These are phyloP conservation scores for Metallyticus violacea DNA, from an alignment of 2,888 invertebrate genomes.

Conservation along the genomic window DNA sequence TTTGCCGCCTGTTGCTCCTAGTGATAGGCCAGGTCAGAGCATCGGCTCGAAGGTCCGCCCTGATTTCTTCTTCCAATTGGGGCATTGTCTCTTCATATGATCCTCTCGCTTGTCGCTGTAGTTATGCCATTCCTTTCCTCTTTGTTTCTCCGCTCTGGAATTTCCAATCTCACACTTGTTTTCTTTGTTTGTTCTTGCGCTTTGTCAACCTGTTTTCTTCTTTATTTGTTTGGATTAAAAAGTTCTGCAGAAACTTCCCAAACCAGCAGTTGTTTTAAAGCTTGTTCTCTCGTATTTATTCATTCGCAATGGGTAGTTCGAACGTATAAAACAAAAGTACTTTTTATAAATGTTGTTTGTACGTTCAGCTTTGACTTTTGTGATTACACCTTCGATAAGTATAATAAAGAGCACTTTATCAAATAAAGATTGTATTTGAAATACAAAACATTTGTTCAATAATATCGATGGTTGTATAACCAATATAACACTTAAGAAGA, in stretches of 20 bases:
- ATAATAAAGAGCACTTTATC: no score
- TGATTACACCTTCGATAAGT: no score
- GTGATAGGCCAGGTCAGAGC: neutral
- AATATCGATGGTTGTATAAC: no score
- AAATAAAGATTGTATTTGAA: no score
- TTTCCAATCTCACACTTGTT: neutral
- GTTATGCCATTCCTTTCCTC: neutral
- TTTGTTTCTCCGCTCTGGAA: neutral
- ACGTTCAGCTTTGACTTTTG: no score
- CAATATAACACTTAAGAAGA: no score
- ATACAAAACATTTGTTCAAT: no score
- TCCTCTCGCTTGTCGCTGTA: neutral
- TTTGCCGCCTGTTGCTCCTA: neutral
- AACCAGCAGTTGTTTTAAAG: no score
- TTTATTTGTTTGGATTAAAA: neutral
- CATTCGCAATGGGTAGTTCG: no score
- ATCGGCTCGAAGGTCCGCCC: neutral
- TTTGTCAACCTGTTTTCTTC: neutral
- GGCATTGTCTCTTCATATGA: neutral
- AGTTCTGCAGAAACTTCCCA: neutral
- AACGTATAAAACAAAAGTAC: no score
- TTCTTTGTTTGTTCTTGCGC: neutral
- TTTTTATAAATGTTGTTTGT: no score
- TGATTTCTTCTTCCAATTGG: neutral
- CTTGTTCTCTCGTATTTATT: no score